Evolutionary conservation across 2,888 invertebrate genomes (phyloP).

Genomic region (Drosophila lutescens): DNA sequence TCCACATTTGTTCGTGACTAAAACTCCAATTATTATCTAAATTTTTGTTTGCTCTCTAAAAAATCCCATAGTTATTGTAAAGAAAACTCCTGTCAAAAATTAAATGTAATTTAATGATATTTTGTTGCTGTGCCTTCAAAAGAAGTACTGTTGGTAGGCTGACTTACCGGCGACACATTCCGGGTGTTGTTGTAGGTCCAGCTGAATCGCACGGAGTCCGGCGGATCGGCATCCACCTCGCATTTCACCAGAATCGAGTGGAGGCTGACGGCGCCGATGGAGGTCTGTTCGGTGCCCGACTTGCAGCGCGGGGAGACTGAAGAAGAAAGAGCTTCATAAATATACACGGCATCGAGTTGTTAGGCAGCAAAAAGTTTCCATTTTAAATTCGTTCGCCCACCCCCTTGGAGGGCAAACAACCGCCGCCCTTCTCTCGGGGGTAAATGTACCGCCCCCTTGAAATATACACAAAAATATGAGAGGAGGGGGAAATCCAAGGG

Average conservation of each 20-base stretch:
- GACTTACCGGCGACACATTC: slow-evolving; percentile 89
- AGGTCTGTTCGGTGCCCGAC: slow-evolving; percentile 89
- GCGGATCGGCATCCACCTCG: slow-evolving; percentile 92
- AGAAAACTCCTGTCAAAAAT: too few species aligned
- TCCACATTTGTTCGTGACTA: too few species aligned
- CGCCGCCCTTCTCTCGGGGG: slow-evolving; percentile 12
- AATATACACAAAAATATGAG: slow-evolving; percentile 41
- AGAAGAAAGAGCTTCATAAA: slow-evolving; percentile 41
- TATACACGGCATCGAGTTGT: slow-evolving; percentile 29
- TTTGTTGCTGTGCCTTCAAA: neutral
- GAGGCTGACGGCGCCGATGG: slow-evolving; percentile 89
- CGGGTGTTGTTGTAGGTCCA: slow-evolving; percentile 94
- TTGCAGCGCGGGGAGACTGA: slow-evolving; percentile 92
- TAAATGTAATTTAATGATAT: too few species aligned
- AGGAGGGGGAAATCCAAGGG: slow-evolving; percentile 47
- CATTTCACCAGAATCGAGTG: slow-evolving; percentile 91
- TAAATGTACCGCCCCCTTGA: slow-evolving; percentile 1
- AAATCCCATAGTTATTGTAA: too few species aligned
- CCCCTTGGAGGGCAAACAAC: slow-evolving; percentile 33
- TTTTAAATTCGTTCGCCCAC: slow-evolving; percentile 33
- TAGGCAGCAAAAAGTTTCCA: slow-evolving; percentile 44
- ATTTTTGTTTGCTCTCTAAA: too few species aligned
- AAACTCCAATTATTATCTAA: too few species aligned
- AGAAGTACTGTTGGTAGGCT: neutral
- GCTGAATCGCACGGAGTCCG: slow-evolving; percentile 89